Evolutionary conservation across 2,797 vertebrate genomes (phyloP), one percentile per base, ranked within the genome.

Genomic region (Philypnodon macrostomus): DNA sequence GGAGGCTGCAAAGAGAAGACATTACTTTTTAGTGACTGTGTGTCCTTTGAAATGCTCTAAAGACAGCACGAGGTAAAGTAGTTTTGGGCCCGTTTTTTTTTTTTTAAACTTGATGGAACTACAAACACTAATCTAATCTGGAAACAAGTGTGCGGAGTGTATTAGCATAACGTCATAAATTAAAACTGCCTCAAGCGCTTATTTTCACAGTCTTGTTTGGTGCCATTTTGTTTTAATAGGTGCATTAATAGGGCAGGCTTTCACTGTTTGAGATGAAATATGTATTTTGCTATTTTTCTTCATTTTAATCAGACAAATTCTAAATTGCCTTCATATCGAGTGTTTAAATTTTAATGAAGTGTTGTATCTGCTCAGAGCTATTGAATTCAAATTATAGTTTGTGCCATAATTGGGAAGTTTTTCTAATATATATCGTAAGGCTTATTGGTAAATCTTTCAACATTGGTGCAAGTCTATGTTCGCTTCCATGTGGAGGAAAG

Each of bases 311-410:
- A 69, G 49, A 63, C 70, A 44, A 24, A 23, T 36, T 44, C 34
- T 49, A 65, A 70, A 77, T 59, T 74, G 75, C 74, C 62, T 77
- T 58, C 58, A 70, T 73, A 73, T 77, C 58, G 61, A 67, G 58
- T 47, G 47, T 79, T 87, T 81, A 86, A 84, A 73, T 44, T 79
- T 80, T 83, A 63, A 87, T 87, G 76, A 75, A 81, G 83, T 57
- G 77, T 75, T 49, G 23, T 42, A 16, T 42, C 39, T 83, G 84
- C 77, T 81, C 11, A 59, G 53, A 80, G 79, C 76, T 39, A 67
- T 83, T 81, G 70, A 79, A 75, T 77, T 85, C 39, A 72, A 77
- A 80, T 79, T 73, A 51, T 68, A 79, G 77, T 83, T 75, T 82
- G 68, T 64, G 77, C 63, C 55, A 35, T 81, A 83, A 85, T 77